These are phyloP conservation scores for Drosophila silvestris DNA, from an alignment of 2,888 invertebrate genomes.

Conservation along the genomic window DNA sequence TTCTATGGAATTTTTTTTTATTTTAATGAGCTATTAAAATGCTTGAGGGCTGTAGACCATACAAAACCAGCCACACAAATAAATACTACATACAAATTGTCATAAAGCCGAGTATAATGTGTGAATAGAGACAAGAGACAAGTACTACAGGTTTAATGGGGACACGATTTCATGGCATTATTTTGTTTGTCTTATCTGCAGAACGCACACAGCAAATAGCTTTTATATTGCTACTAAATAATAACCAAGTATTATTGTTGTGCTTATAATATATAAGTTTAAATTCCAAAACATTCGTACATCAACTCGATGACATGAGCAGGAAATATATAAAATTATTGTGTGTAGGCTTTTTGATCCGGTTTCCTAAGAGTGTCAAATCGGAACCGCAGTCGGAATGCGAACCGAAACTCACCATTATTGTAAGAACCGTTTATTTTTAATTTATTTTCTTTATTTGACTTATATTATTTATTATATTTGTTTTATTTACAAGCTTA, in stretches of 20 bases:
- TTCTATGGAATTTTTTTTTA: slow-evolving; percentile 42
- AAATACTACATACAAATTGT: slow-evolving; percentile 42
- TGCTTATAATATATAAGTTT: not conserved
- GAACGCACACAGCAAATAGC: slow-evolving; percentile 4
- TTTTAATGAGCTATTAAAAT: slow-evolving; percentile 71
- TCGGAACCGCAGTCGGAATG: not conserved
- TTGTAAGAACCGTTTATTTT: not conserved
- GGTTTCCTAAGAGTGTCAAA: not conserved
- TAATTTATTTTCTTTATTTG: not conserved
- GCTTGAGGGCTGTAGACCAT: slow-evolving; percentile 38
- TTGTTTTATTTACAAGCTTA: not conserved
- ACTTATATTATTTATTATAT: not conserved
- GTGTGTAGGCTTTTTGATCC: not conserved
- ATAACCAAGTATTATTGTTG: not conserved
- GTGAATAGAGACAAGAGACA: slow-evolving; percentile 38
- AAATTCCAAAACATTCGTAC: not conserved
- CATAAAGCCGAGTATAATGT: slow-evolving; percentile 24
- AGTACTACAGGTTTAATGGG: slow-evolving; percentile 33
- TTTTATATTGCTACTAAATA: not conserved
- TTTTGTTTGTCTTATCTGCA: slow-evolving; percentile 17
- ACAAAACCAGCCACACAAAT: slow-evolving; percentile 1
- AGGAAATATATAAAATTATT: not conserved
- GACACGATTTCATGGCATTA: slow-evolving; percentile 12
- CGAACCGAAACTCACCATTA: not conserved
- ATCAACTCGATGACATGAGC: not conserved